Evolutionary conservation across 1,140 invertebrate genomes (phyloP).

Genomic region (Cheumatopsyche charites): DNA sequence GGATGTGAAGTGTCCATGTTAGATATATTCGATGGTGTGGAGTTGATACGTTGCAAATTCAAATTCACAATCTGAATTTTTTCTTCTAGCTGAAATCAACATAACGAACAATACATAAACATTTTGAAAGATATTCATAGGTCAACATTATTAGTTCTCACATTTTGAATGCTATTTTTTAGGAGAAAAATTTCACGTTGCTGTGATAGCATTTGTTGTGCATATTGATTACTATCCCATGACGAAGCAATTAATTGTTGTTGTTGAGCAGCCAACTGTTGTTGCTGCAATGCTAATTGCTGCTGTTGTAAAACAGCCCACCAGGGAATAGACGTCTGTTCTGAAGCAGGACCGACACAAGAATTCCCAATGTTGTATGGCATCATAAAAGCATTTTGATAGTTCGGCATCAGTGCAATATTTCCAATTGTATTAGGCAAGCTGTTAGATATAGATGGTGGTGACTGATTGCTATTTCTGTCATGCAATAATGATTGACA

Average conservation of each 20-base stretch:
- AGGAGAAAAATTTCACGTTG: conserved; percentile 57
- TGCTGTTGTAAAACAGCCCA: conserved; percentile 20
- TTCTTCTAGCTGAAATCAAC: conserved; percentile 46
- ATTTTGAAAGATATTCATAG: not conserved
- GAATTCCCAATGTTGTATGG: conserved; percentile 7
- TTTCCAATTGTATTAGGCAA: conserved; percentile 16
- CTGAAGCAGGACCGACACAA: not conserved
- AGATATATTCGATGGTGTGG: conserved; percentile 37
- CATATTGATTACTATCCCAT: conserved; percentile 50
- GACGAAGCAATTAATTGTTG: conserved; percentile 40
- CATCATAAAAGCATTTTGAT: conserved; percentile 21
- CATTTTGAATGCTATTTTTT: conserved; percentile 54
- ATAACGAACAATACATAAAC: not conserved
- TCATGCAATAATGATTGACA: conserved; percentile 46
- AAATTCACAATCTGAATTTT: conserved; percentile 36
- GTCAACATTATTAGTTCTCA: conserved; percentile 47
- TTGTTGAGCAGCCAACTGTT: conserved; percentile 33
- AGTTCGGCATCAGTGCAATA: conserved; percentile 32
- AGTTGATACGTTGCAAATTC: conserved; percentile 35
- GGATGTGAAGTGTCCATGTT: conserved; percentile 27
- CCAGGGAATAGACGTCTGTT: conserved; percentile 16
- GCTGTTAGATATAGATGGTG: conserved; percentile 16
- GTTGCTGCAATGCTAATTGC: conserved; percentile 35
- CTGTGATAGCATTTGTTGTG: conserved; percentile 57
- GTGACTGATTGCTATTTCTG: conserved; percentile 24